Percentiles rank a stretch among this genome's conserved stretches.
Conservation (phyloP, 92 coral and sea anemone genomes). For the Meandrina meandrites region DNA sequence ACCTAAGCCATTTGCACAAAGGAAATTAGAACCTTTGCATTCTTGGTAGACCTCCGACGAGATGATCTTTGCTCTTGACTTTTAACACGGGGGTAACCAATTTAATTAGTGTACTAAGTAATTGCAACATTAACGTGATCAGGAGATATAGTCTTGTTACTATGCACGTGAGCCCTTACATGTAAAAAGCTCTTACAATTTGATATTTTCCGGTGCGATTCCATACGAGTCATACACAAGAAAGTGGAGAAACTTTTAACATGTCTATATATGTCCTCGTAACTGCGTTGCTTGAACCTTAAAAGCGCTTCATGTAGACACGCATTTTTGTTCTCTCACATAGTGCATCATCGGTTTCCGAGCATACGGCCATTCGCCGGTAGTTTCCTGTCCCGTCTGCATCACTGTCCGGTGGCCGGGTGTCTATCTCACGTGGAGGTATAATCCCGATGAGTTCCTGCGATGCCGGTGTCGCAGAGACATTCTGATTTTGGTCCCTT, state of each 20-base stretch:
- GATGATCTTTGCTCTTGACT: background rate
- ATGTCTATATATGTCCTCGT: background rate
- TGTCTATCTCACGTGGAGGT: constrained; percentile 31
- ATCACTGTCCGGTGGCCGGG: constrained; percentile 17
- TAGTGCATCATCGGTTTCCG: constrained; percentile 61
- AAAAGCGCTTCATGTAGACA: constrained; percentile 69
- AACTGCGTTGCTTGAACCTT: background rate
- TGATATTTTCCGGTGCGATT: background rate
- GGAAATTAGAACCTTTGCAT: background rate
- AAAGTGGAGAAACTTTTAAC: background rate
- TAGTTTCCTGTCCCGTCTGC: constrained; percentile 4
- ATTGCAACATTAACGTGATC: background rate
- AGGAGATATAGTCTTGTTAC: background rate
- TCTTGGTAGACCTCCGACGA: background rate
- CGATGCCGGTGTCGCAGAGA: background rate
- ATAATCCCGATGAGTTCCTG: constrained; percentile 36
- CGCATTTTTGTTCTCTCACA: constrained; percentile 62
- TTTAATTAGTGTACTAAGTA: too few relatives aligned
- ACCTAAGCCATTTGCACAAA: background rate
- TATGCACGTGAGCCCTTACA: too few relatives aligned
- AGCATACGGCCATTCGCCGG: constrained; percentile 71
- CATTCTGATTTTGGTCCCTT: constrained; percentile 11
- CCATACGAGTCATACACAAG: background rate
- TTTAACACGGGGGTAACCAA: too few relatives aligned
- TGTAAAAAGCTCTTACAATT: background rate